Evolutionary conservation across 2,888 invertebrate species (phyloP).

Genomic region (Machimus rusticus): DNA sequence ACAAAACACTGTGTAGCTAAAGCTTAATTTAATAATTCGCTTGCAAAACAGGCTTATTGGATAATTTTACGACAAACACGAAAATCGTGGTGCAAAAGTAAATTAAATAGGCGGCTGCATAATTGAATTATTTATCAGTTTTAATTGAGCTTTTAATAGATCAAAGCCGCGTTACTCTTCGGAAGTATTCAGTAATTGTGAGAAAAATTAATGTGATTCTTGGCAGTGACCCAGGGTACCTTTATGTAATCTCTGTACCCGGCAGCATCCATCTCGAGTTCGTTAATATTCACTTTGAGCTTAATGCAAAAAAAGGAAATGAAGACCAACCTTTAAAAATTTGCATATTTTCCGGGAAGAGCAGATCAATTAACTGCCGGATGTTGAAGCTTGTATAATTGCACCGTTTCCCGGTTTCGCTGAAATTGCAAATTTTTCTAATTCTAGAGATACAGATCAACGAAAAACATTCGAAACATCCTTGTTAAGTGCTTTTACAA

Average conservation of each 20-base stretch:
- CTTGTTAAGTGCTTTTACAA: not conserved
- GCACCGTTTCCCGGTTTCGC: not conserved
- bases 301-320: not conserved
- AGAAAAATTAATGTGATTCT: not conserved
- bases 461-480: not conserved
- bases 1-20: not conserved
- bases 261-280: not conserved
- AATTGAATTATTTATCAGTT: not conserved
- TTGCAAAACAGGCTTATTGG: not conserved
- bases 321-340: not conserved
- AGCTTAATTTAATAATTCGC: not conserved
- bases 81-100: not conserved
- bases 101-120: not conserved
- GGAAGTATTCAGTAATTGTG: not conserved
- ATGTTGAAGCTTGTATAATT: not conserved
- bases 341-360: not conserved
- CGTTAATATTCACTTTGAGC: not conserved
- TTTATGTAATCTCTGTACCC: not conserved
- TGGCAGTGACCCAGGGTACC: not conserved
- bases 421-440: not conserved
- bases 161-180: not conserved
- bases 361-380: not conserved
- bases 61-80: not conserved
- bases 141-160: not conserved
- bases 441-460: not conserved